A percentile compares a stretch with the other conserved stretches of the same genome.
phyloP scores from a whole-genome alignment of 2,113 vertebrate genomes.

The Falco punctatus region DNA sequence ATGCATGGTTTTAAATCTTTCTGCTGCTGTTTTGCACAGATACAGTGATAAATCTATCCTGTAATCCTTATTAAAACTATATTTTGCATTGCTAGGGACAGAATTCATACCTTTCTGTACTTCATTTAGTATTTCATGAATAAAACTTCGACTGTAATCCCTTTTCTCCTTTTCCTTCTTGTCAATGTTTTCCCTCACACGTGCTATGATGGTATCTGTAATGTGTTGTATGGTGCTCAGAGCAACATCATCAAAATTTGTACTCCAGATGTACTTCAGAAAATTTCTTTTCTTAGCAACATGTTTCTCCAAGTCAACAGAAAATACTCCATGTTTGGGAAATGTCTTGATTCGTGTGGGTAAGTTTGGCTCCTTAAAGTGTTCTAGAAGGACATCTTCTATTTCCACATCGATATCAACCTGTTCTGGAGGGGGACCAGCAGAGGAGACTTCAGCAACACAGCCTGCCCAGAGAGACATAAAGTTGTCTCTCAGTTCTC shows the following conservation, averaged over 20 bases:
- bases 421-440: neutral
- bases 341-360: neutral
- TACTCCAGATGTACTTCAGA: too few relatives aligned
- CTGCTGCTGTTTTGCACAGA: conserved; percentile 39
- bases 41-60: conserved; percentile 50
- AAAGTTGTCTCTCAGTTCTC: conserved; percentile 39
- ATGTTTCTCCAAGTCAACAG: neutral
- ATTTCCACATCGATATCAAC: conserved; percentile 35
- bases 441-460: neutral
- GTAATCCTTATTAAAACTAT: conserved; percentile 39
- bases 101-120: neutral
- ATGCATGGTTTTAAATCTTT: conserved; percentile 61
- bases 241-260: neutral
- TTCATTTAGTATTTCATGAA: conserved; percentile 50
- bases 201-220: neutral
- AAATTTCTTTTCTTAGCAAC: neutral
- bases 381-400: conserved; percentile 17
- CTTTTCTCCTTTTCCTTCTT: conserved; percentile 12
- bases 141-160: conserved; percentile 25
- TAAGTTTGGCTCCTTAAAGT: conserved; percentile 5
- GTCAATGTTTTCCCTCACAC: neutral
- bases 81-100: neutral
- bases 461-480: conserved; percentile 12
- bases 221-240: neutral
- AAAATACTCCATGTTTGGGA: neutral